Evolutionary conservation across 1,140 invertebrate species (phyloP), one percentile per base, ranked within the genome.

Genomic region (Hylyphantes graminicola): DNA sequence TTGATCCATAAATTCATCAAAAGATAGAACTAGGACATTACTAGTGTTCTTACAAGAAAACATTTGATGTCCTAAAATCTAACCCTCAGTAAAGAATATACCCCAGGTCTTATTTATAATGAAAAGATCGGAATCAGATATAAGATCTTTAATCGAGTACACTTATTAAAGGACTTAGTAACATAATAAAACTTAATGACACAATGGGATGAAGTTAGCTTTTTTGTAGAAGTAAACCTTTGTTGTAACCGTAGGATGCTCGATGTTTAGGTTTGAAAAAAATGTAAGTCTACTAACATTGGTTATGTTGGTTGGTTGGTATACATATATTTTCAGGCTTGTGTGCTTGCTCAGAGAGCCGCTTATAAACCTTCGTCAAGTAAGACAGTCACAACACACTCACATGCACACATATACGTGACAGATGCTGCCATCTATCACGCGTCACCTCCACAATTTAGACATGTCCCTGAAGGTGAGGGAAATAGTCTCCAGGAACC

Each of bases 111-210:
- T 51, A 76, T 76, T 63, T 76, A 76, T 63, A 76, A 76, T 76
- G 64, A 76, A 76, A 61, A 63, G 50, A 76, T 76, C 74, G 59
- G 48, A 76, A 76, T 76, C 74, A 76, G 57, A 76, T 76, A 57
- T 53, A 76, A 76, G 74, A 57, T 64, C 51, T 64, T 51, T 76
- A 76, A 76, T 76, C 74, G 74, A 64, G 74, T 8, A 57, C 54
- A 15, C 55, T 57, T 48, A 74, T 74, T 74, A 55, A 63, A 76
- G 51, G 59, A 64, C 74, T 48, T 17, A 76, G 64, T 76, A 76
- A 76, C 59, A 76, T 61, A 76, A 76, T 76, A 76, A 76, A 76
- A 76, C 74, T 76, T 76, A 76, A 76, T 76, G 74, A 76, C 74
- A 63, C 57, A 61, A 48, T 76, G 74, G 64, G 35, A 21, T 54